Conservation (phyloP, 2,113 vertebrate genomes). For the Anoplopoma fimbria region DNA sequence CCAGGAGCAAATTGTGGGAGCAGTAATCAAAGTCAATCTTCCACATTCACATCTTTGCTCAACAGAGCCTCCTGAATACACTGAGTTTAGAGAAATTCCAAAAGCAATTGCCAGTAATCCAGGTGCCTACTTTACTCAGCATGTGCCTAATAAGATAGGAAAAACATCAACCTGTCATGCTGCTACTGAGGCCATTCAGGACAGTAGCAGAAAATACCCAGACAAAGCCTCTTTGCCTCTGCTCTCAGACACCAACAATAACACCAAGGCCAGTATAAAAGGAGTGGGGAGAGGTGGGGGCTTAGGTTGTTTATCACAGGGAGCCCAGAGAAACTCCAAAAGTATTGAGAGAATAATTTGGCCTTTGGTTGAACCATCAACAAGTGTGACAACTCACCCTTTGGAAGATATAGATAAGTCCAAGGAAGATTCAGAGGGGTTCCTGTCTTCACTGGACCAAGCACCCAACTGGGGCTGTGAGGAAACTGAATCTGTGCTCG, state of each 20-base stretch:
- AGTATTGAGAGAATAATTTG: conserved; percentile 30
- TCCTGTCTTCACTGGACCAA: conserved; percentile 21
- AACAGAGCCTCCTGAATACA: conserved; percentile 9
- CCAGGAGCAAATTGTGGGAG: conserved; percentile 16
- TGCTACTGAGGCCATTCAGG: conserved; percentile 12
- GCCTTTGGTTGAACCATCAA: conserved; percentile 11
- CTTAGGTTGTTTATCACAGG: conserved; percentile 6
- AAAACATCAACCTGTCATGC: neutral
- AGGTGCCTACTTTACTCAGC: conserved; percentile 15
- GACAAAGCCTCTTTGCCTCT: neutral
- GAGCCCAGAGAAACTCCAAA: conserved; percentile 17
- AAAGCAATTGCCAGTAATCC: neutral
- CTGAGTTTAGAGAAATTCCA: neutral
- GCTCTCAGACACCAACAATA: conserved; percentile 73
- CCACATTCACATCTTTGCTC: conserved; percentile 21
- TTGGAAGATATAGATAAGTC: neutral
- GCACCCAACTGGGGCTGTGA: conserved; percentile 45
- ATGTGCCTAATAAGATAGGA: conserved; percentile 4
- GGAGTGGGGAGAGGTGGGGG: neutral
- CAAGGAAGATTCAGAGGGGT: conserved; percentile 1
- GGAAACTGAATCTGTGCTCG: conserved; percentile 28
- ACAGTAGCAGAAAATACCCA: conserved; percentile 3
- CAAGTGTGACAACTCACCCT: neutral
- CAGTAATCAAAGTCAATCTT: neutral
- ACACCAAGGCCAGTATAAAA: conserved; percentile 35